These are phyloP conservation scores for Drosophila rufa DNA, from an alignment of 1,140 invertebrate genomes.

Conservation along the genomic window DNA sequence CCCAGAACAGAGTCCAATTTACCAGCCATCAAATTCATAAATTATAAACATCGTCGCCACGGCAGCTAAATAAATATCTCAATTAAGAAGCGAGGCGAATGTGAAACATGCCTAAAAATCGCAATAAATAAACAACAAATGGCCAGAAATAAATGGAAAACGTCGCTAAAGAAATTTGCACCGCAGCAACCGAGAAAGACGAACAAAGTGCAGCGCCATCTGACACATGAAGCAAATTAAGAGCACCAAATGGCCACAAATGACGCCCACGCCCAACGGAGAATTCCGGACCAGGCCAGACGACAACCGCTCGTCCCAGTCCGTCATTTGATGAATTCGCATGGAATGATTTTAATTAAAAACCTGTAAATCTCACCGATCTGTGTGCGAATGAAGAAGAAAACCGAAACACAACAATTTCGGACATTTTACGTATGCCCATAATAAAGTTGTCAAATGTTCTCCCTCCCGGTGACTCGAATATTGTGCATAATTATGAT, in stretches of 20 bases:
- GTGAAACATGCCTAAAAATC: constrained; percentile 71
- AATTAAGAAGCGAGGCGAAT: constrained; percentile 65
- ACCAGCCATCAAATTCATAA: constrained; percentile 65
- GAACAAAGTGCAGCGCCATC: constrained; percentile 73
- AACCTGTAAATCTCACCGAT: constrained; percentile 71
- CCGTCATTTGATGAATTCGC: constrained; percentile 64
- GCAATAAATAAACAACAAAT: constrained; percentile 75
- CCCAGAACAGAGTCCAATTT: constrained; percentile 50
- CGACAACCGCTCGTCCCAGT: constrained; percentile 12
- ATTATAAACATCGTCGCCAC: constrained; percentile 64
- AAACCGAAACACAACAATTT: constrained; percentile 42
- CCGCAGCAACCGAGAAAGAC: constrained; percentile 21
- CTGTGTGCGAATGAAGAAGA: constrained; percentile 2
- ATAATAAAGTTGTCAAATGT: constrained; percentile 69
- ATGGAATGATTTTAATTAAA: constrained; percentile 82
- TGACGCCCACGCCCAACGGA: constrained; percentile 17
- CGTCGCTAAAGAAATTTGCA: constrained; percentile 45
- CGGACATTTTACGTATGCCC: constrained; percentile 24
- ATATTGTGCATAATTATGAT: constrained; percentile 72
- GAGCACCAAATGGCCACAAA: constrained; percentile 44
- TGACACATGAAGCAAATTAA: constrained; percentile 75
- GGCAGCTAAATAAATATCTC: constrained; percentile 64
- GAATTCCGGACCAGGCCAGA: constrained; percentile 19
- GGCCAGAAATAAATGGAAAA: constrained; percentile 42
- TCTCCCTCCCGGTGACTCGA: constrained; percentile 19